Percentiles rank a stretch among this genome's conserved stretches.
These are phyloP conservation scores for Elegia similella DNA, from an alignment of 2,888 invertebrate genomes.

Conservation along the genomic window DNA sequence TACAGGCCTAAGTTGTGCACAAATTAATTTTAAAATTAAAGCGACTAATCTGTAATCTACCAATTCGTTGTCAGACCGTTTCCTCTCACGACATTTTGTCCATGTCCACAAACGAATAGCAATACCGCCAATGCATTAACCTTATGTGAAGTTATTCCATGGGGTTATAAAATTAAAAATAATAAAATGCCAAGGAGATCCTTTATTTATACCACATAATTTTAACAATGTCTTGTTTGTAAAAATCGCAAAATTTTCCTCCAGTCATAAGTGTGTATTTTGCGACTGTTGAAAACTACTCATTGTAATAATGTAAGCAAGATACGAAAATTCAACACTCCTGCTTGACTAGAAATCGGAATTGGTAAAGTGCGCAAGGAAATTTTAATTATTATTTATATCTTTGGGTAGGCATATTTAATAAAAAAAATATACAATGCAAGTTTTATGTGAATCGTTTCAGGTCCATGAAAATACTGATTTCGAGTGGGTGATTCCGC, in stretches of 20 bases:
- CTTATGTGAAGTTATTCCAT: not conserved
- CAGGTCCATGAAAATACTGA: constrained; percentile 13
- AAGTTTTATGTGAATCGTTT: not conserved
- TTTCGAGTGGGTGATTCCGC: constrained; percentile 10
- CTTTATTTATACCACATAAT: too few species aligned
- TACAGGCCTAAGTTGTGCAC: not conserved
- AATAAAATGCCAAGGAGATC: not conserved
- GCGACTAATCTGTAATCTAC: constrained; percentile 1
- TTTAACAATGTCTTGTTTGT: too few species aligned
- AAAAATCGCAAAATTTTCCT: too few species aligned
- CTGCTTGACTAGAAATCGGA: too few species aligned
- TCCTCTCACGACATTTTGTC: not conserved
- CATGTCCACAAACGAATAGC: not conserved
- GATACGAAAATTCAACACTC: too few species aligned
- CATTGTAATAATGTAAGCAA: too few species aligned
- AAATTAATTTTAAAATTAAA: not conserved
- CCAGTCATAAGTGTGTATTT: too few species aligned
- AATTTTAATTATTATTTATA: too few species aligned
- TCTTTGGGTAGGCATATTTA: not conserved
- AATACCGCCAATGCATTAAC: constrained; percentile 6
- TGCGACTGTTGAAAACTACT: too few species aligned
- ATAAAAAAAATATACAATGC: not conserved
- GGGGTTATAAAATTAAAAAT: not conserved
- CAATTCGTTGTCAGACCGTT: constrained; percentile 7
- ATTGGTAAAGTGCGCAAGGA: too few species aligned